phyloP scores from a whole-genome alignment of 1,140 invertebrate species.

The Pogonomyrmex barbatus region DNA sequence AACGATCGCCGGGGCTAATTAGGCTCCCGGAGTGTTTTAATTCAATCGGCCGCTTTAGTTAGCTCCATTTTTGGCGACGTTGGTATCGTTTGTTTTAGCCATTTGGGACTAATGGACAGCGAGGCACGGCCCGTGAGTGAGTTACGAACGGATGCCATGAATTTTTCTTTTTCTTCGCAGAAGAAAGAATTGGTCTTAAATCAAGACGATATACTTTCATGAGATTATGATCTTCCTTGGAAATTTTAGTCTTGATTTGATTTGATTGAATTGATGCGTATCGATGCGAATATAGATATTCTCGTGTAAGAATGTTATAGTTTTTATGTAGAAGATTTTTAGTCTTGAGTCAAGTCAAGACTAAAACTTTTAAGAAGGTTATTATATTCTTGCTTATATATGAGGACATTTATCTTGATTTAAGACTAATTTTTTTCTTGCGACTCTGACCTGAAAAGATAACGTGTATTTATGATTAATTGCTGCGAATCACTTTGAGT shows the following conservation, averaged over 20 bases:
- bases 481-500: neutral
- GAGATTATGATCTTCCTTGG: too few species aligned
- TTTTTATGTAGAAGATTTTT: too few species aligned
- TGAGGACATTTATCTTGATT: too few species aligned
- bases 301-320: too few species aligned
- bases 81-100: constrained; percentile 26
- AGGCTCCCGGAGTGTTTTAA: constrained; percentile 55
- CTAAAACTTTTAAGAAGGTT: too few species aligned
- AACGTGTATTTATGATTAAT: neutral
- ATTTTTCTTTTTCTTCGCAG: neutral
- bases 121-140: neutral
- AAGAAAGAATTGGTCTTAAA: too few species aligned
- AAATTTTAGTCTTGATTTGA: too few species aligned
- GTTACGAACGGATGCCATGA: neutral
- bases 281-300: too few species aligned
- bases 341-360: too few species aligned
- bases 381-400: too few species aligned
- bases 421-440: neutral
- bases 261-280: too few species aligned
- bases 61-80: constrained; percentile 41
- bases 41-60: constrained; percentile 28
- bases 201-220: too few species aligned
- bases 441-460: neutral
- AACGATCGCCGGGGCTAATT: constrained; percentile 61
- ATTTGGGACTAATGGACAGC: constrained; percentile 34